Conservation (phyloP, 1,140 invertebrate genomes). For the Pseudoatta argentina region DNA sequence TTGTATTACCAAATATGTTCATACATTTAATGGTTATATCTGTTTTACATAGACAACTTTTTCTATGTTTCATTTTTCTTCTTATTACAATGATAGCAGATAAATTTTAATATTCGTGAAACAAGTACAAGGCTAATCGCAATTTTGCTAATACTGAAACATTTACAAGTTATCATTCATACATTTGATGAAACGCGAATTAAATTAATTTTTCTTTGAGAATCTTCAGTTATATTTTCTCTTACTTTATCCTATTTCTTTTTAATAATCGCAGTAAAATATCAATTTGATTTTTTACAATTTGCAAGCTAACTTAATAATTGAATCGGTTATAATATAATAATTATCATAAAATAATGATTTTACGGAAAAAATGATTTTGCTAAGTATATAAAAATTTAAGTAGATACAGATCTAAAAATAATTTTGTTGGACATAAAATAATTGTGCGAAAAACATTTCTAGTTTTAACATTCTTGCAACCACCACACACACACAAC, state of each 20-base stretch:
- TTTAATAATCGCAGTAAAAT: not conserved
- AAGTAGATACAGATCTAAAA: too few species aligned
- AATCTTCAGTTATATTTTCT: not conserved
- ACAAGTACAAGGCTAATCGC: not conserved
- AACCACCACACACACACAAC: too few species aligned
- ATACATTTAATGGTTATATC: not conserved
- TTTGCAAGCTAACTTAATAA: not conserved
- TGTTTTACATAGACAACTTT: not conserved
- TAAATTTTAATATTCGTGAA: conserved; percentile 12
- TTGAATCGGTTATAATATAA: not conserved
- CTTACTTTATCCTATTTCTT: not conserved
- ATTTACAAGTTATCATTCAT: not conserved
- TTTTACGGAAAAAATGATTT: too few species aligned
- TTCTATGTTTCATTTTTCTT: conserved; percentile 16
- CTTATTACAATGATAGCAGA: not conserved
- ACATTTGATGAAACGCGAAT: not conserved
- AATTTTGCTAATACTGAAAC: not conserved
- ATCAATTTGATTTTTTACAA: not conserved
- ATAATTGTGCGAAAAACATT: too few species aligned
- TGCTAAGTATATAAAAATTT: too few species aligned
- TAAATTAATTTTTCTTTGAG: not conserved
- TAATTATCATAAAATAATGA: not conserved
- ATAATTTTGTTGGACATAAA: too few species aligned
- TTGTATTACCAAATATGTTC: not conserved
- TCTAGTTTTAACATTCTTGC: too few species aligned